These are phyloP conservation scores for Ecliptopera silaceata DNA, from an alignment of 2,888 invertebrate genomes.

Conservation along the genomic window DNA sequence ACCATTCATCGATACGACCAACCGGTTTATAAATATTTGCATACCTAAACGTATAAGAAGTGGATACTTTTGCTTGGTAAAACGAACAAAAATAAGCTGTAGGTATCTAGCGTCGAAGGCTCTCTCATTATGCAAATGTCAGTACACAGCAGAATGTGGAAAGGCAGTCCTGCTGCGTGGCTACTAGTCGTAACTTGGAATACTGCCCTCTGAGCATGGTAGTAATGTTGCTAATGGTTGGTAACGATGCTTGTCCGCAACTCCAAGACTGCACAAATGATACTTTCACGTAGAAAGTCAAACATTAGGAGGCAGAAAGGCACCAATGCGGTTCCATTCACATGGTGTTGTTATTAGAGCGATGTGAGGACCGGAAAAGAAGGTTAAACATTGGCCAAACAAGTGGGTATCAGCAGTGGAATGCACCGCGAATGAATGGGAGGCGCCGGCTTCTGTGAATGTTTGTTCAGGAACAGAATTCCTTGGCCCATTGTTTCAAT, in stretches of 20 bases:
- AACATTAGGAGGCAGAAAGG: slow-evolving; percentile 62
- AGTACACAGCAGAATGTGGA: slow-evolving; percentile 48
- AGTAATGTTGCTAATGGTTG: slow-evolving; percentile 66
- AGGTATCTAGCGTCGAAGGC: slow-evolving; percentile 42
- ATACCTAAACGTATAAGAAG: slow-evolving; percentile 36
- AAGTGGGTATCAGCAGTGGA: slow-evolving; percentile 55
- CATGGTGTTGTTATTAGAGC: slow-evolving; percentile 68
- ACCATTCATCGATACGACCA: slow-evolving; percentile 40
- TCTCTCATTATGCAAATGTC: slow-evolving; percentile 50
- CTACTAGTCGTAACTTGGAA: slow-evolving; percentile 38
- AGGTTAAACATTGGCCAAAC: slow-evolving; percentile 67
- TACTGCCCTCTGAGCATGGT: slow-evolving; percentile 53
- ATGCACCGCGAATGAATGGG: slow-evolving; percentile 60
- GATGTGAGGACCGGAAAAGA: slow-evolving; percentile 67
- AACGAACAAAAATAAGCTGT: slow-evolving; percentile 34
- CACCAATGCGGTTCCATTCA: slow-evolving; percentile 62
- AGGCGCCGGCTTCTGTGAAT: slow-evolving; percentile 62
- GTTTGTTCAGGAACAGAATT: slow-evolving; percentile 66
- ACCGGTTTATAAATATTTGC: slow-evolving; percentile 39
- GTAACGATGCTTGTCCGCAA: slow-evolving; percentile 60
- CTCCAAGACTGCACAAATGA: slow-evolving; percentile 62
- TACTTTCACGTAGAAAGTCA: slow-evolving; percentile 79
- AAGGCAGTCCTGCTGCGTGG: slow-evolving; percentile 43
- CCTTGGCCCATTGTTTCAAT: slow-evolving; percentile 66
- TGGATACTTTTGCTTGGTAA: slow-evolving; percentile 21